phyloP scores from a whole-genome alignment of 2,888 invertebrate species.

The Hydrotaea diabolus region DNA sequence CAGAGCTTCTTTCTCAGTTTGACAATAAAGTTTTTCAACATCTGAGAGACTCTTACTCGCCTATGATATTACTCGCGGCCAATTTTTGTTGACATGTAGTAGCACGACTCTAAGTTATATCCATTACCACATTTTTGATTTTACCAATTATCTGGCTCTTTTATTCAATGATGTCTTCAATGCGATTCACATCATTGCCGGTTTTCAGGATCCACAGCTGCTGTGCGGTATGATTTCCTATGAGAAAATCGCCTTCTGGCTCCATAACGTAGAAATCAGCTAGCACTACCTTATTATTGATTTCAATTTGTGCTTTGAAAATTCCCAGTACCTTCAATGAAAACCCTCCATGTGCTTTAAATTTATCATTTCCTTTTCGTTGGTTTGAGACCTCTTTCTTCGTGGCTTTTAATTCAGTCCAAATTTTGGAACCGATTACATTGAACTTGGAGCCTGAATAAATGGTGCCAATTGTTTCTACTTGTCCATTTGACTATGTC shows the following conservation, averaged over 20 bases:
- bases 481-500: neutral
- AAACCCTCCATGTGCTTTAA: neutral
- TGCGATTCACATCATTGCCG: neutral
- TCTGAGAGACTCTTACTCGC: slow-evolving; percentile 75
- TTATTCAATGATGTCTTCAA: neutral
- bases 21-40: slow-evolving; percentile 51
- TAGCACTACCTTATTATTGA: neutral
- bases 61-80: slow-evolving; percentile 75
- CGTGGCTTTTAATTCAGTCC: neutral
- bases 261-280: neutral
- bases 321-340: neutral
- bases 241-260: neutral
- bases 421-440: neutral
- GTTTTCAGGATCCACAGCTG: neutral
- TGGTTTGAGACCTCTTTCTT: neutral
- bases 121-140: neutral
- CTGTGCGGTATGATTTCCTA: neutral
- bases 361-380: neutral
- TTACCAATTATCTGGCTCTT: neutral
- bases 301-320: neutral
- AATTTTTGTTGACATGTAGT: neutral
- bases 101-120: neutral
- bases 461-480: neutral
- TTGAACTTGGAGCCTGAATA: neutral
- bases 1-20: slow-evolving; percentile 72